Conservation (phyloP, 2,113 vertebrate species). For the Pangasianodon hypophthalmus region DNA sequence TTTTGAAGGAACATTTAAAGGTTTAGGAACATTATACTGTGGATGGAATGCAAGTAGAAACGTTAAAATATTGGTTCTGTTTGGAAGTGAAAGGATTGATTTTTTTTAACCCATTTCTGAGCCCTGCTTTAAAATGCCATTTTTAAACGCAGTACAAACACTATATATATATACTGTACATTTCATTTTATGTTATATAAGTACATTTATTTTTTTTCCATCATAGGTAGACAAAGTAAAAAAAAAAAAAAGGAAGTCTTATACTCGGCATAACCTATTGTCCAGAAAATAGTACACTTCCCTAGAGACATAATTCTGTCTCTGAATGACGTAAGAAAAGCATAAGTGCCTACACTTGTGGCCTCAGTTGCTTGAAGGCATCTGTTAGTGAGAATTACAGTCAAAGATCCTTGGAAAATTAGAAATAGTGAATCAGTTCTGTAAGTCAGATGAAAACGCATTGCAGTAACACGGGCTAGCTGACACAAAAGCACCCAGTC, state of each 20-base stretch:
- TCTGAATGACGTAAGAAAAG: neutral
- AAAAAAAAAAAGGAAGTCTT: neutral
- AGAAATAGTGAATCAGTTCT: neutral
- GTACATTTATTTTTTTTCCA: neutral
- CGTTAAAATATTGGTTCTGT: neutral
- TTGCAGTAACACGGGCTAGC: neutral
- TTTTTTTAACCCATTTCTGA: neutral
- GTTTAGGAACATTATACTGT: neutral
- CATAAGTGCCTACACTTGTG: neutral
- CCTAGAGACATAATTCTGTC: neutral
- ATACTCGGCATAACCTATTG: neutral
- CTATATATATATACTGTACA: neutral
- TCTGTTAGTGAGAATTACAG: neutral
- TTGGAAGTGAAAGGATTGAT: neutral
- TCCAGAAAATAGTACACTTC: neutral
- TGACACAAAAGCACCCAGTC: neutral
- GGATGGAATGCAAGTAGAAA: neutral
- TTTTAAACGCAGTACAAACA: neutral
- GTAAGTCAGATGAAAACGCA: neutral
- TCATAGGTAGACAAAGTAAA: neutral
- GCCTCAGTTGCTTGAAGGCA: neutral
- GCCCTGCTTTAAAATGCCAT: neutral
- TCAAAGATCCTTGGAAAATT: neutral
- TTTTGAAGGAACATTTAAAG: neutral
- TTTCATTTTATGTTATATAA: neutral